A percentile compares a stretch with the other conserved stretches of the same genome.
Conservation (phyloP, 2,888 invertebrate genomes). For the Apoderus coryli region DNA sequence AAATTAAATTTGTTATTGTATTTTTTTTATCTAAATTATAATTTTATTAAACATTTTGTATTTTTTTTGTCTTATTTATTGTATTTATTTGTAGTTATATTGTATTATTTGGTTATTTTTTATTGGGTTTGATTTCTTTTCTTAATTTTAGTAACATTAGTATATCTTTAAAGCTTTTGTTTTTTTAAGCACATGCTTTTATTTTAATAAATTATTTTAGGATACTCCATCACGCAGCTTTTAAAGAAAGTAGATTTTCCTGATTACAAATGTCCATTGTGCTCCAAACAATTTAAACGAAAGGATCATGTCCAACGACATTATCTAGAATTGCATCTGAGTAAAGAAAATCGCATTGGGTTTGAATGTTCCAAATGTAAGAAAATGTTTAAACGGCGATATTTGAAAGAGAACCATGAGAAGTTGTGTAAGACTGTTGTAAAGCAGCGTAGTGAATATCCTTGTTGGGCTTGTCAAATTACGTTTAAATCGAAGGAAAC, state of each 20-base stretch:
- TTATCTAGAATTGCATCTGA: constrained; percentile 19
- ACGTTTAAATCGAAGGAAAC: constrained; percentile 17
- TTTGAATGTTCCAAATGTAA: constrained; percentile 21
- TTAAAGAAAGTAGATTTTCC: constrained; percentile 10
- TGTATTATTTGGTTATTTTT: background rate
- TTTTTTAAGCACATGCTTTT: background rate
- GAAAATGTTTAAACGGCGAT: constrained; percentile 22
- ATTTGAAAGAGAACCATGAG: constrained; percentile 23
- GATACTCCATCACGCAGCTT: constrained; percentile 12
- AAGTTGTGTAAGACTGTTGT: no score
- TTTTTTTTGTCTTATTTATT: background rate
- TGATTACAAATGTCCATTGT: constrained; percentile 15
- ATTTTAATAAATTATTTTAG: no score
- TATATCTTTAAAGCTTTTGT: no score
- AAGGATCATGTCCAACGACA: constrained; percentile 22
- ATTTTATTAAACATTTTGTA: background rate
- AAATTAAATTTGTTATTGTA: no score
- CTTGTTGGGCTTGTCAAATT: constrained; percentile 16
- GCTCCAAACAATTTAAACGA: constrained; percentile 18
- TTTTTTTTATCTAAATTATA: background rate
- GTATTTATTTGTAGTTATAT: background rate
- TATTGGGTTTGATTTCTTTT: no score
- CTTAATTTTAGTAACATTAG: background rate
- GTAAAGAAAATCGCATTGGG: constrained; percentile 14
- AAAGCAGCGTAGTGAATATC: background rate